These are phyloP conservation scores for Natator depressus DNA, from an alignment of 2,113 vertebrate species.

Conservation along the genomic window DNA sequence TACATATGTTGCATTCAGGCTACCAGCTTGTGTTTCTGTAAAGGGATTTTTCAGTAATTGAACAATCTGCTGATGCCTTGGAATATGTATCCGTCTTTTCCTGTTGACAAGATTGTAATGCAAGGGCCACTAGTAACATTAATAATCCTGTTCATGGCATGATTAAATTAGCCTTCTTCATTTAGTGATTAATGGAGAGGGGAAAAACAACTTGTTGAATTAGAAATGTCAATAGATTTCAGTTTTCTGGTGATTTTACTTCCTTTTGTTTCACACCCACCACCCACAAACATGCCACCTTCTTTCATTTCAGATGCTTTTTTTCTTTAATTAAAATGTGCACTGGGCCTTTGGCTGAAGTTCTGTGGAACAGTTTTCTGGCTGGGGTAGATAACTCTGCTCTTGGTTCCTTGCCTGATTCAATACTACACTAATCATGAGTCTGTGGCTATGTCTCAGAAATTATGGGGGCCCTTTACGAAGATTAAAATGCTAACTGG, in stretches of 20 bases:
- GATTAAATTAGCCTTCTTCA: conserved; percentile 35
- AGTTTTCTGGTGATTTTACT: conserved; percentile 47
- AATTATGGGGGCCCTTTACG: conserved; percentile 7
- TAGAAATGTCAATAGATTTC: conserved; percentile 19
- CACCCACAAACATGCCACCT: conserved; percentile 36
- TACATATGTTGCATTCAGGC: not conserved
- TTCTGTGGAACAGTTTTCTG: conserved; percentile 27
- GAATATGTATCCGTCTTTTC: not conserved
- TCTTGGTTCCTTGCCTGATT: conserved; percentile 45
- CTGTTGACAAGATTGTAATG: conserved; percentile 28
- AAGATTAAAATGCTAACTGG: conserved; percentile 41
- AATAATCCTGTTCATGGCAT: conserved; percentile 3
- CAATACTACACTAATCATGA: conserved; percentile 21
- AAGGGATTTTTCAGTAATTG: conserved; percentile 28
- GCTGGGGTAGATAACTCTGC: conserved; percentile 13
- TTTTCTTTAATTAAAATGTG: conserved; percentile 29
- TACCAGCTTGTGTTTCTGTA: conserved; percentile 33
- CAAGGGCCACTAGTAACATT: not conserved
- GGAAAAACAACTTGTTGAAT: conserved; percentile 38
- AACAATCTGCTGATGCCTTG: conserved; percentile 24
- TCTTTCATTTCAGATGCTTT: conserved; percentile 21
- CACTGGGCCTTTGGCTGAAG: conserved; percentile 49
- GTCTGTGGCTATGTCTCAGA: conserved; percentile 9
- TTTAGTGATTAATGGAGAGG: conserved; percentile 42
- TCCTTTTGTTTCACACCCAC: conserved; percentile 52